Conservation (phyloP, 2,797 vertebrate species). For the Leptoclinus maculatus region DNA sequence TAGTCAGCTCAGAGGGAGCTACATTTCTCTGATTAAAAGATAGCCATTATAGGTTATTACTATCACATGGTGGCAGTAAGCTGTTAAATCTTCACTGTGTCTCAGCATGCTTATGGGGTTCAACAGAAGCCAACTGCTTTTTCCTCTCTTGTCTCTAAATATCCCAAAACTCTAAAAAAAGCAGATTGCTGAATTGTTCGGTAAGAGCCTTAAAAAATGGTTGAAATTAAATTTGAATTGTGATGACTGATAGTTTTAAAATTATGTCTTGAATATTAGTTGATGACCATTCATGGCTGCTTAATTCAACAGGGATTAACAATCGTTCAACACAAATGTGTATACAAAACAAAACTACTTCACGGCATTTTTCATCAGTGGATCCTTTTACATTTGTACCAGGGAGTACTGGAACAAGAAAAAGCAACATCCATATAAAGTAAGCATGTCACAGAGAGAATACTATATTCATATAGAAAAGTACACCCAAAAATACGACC, state of each 20-base stretch:
- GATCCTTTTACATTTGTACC: neutral
- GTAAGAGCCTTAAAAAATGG: neutral
- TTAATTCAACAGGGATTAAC: neutral
- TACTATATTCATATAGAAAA: too few relatives aligned
- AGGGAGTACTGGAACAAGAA: neutral
- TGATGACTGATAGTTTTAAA: too few relatives aligned
- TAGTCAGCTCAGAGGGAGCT: neutral
- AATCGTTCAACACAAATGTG: neutral
- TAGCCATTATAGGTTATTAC: constrained; percentile 2
- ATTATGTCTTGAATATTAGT: neutral
- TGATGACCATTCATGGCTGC: neutral
- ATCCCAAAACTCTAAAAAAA: neutral
- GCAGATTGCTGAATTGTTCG: neutral
- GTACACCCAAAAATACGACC: neutral
- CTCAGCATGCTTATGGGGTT: neutral
- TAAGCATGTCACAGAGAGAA: neutral
- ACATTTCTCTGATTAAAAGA: neutral
- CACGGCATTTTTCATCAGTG: neutral
- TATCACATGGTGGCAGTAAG: neutral
- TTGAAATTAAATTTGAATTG: neutral
- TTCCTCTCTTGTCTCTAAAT: neutral
- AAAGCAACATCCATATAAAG: neutral
- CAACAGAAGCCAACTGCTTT: neutral
- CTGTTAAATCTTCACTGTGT: constrained; percentile 1
- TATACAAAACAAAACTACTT: neutral